Base-by-base conservation (phyloP, 92 coral and sea anemone genomes). In the Epizoanthus scotinus region DNA sequence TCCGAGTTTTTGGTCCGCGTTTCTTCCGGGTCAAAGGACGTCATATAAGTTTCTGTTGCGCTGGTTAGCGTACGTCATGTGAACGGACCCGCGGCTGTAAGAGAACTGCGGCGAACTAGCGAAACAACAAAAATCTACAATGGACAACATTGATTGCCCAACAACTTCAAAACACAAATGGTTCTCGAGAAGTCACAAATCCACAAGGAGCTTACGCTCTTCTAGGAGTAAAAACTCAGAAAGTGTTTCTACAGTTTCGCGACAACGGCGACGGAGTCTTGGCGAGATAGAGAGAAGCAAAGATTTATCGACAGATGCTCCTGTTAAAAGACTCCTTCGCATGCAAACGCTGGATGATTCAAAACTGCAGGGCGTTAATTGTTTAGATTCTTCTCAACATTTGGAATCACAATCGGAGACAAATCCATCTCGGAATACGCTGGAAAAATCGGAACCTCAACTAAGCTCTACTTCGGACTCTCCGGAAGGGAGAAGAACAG, bases 401-500 rank as follows among this genome's bases (percentile, higher is more conserved):
- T 38, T 27, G 25, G 68, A 60, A 31, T 22, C 6, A 34, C 18
- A 12, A 7, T 8, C 29, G 8, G 19, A 21, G 13, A 69, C 47
- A 1, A 69, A 69, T 69, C 34, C 22, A 13, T 57, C 10, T 0
- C 31, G 12, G 70, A 31, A 65, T 12, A 9, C 21, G 3, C 38
- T 20, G 18, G 36, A 40, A 7, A 25, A 3, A 6, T 8, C 25
- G 21, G 54, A 29, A 38, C 54, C 17, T 42, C 3, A 19, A 36
- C 0, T 22, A 15, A 21, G 34, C 6, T 9, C 18, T 3, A 20
- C 2, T 8, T 54, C 66, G 21, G 40, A n/a, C 24, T 75, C 81
- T 25, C 68, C 57, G 13, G 68, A 59, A 25, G 40, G 81, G 17
- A 28, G 90, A 68, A 87, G 90, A 42, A 86, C 87, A 15, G 85